Evolutionary conservation across 2,113 vertebrate species (phyloP), one percentile per base, ranked within the genome.

Genomic region (Melanostigma gelatinosum): DNA sequence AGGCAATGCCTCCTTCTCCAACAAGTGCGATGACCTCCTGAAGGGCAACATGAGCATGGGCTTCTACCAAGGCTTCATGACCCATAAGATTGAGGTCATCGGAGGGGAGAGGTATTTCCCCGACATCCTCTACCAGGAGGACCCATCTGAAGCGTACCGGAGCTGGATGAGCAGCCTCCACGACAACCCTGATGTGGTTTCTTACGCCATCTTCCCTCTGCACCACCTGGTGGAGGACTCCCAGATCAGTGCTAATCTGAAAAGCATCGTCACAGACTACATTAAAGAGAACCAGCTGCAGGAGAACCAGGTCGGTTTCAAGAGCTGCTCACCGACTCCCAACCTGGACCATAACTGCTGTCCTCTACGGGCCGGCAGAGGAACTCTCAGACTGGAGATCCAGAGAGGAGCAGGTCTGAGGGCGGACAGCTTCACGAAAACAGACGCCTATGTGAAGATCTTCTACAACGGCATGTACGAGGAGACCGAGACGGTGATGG

Each of bases 321-420:
- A 91, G 34, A 92, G 84, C 75, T 95, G 95, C 67, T 90, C 88
- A 13, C 92, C 89, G 1, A 86, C 88, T 9, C 66, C 93, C 36
- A 95, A 94, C 79, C 65, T 95, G 77, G 94, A 95, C 73, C 87
- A 93, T 3, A 93, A 95, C 88, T 96, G 95, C 81, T 96, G 95
- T 64, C 94, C 95, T 6, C 74, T 92, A 5, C 82, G 91, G 27
- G 79, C 90, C 0, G 93, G 93, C 8, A 92, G 90, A 63, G 95
- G 94, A 55, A 90, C n/a, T 3, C 84, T 95, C 40, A 68, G 6
- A 24, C 66, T 95, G 55, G 63, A 76, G 44, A 94, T 95, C 57
- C 88, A 92, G 69, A 84, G 89, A 65, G 95, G 93, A 0, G 70
- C 88, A 0, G 90, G 91, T 4, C 77, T 96, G 71, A 93, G 57